These are phyloP conservation scores for Drosophila nasuta DNA, from an alignment of 1,140 invertebrate species.

Conservation along the genomic window DNA sequence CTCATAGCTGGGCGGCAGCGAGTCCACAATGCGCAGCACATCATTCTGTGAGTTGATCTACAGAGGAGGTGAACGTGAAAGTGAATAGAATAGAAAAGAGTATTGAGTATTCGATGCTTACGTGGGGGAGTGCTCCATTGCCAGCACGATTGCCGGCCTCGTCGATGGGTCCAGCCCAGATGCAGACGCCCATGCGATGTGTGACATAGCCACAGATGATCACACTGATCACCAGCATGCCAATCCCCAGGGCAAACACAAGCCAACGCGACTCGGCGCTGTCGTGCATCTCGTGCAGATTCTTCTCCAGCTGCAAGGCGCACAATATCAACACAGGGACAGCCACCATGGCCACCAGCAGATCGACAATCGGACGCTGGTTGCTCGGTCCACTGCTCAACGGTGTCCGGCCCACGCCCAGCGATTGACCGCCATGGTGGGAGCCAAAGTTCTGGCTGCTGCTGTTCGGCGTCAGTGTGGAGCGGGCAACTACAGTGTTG, in stretches of 20 bases:
- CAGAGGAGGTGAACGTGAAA: background rate
- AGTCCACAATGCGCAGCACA: conserved; percentile 80
- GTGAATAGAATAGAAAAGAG: too few species aligned
- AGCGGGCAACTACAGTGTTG: conserved; percentile 76
- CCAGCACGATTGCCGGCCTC: conserved; percentile 72
- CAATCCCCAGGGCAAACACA: conserved; percentile 79
- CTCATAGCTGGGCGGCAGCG: conserved; percentile 81
- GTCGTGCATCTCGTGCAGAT: conserved; percentile 71
- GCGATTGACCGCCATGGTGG: conserved; percentile 21
- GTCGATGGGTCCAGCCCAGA: conserved; percentile 82
- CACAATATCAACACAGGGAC: conserved; percentile 78
- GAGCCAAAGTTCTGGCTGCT: conserved; percentile 71
- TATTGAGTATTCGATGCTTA: conserved; percentile 43
- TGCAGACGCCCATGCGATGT: conserved; percentile 83
- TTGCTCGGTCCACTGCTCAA: conserved; percentile 52
- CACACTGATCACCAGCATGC: conserved; percentile 78
- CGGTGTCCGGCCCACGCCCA: conserved; percentile 24
- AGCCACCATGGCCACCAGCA: conserved; percentile 80
- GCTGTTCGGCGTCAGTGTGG: conserved; percentile 68
- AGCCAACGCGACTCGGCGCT: conserved; percentile 73
- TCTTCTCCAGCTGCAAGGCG: conserved; percentile 81
- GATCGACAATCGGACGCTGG: conserved; percentile 76
- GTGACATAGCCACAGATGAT: conserved; percentile 84
- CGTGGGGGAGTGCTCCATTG: conserved; percentile 61
- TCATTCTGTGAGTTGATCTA: conserved; percentile 84